Percentiles rank a stretch among this genome's conserved stretches.
Conservation (phyloP, 2,113 vertebrate species). For the Lagopus muta region DNA sequence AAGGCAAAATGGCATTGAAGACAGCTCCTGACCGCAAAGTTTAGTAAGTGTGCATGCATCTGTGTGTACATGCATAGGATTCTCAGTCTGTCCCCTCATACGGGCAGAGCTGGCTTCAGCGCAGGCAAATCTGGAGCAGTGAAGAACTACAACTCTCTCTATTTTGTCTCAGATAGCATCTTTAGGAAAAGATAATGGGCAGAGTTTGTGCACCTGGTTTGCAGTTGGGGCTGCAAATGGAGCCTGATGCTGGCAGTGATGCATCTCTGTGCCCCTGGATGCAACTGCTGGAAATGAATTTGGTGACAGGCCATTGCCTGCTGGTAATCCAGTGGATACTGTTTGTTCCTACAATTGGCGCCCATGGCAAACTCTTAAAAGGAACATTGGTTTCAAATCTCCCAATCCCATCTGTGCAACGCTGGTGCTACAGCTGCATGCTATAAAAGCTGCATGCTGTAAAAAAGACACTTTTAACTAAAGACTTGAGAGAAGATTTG, state of each 20-base stretch:
- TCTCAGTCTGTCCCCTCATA: neutral
- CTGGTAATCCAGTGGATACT: neutral
- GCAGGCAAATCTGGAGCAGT: neutral
- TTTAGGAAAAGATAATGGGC: neutral
- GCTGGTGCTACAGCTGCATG: neutral
- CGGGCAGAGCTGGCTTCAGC: neutral
- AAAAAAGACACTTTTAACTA: neutral
- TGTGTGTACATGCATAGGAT: fast-evolving
- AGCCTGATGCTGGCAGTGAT: neutral
- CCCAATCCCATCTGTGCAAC: neutral
- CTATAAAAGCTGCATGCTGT: neutral
- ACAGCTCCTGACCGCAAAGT: neutral
- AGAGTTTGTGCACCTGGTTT: neutral
- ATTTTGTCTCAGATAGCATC: neutral
- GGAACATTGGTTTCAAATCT: neutral
- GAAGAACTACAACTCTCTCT: neutral
- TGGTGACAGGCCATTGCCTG: neutral
- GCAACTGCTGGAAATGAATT: fast-evolving
- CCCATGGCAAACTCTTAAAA: neutral
- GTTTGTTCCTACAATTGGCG: neutral
- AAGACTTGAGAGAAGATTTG: constrained; percentile 19
- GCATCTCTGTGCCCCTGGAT: neutral
- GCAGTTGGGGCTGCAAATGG: neutral
- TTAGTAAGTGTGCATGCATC: neutral
- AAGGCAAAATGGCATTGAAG: neutral